Evolutionary conservation across 30 jellyfish, hydroid and myxozoan species (phyloP).

Genomic region (Haliclystus octoradiatus): DNA sequence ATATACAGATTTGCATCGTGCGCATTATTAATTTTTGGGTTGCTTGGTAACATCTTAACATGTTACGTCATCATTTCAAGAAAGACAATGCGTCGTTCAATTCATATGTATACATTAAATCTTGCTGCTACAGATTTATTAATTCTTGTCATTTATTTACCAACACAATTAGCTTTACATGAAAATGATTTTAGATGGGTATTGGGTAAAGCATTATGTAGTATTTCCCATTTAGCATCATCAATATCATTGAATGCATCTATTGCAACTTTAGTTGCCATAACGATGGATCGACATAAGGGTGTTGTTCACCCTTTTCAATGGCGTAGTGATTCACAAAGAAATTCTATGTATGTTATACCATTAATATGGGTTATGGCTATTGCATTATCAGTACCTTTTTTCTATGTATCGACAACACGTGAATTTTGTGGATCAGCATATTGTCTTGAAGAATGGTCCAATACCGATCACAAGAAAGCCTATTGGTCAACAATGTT

Average conservation of each 20-base stretch:
- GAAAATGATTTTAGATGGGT: conserved; percentile 70
- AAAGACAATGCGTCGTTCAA: conserved; percentile 72
- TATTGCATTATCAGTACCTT: conserved; percentile 44
- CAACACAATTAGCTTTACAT: conserved; percentile 66
- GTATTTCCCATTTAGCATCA: conserved; percentile 24
- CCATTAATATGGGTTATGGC: conserved; percentile 83
- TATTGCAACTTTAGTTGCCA: conserved; percentile 83
- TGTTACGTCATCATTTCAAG: conserved; percentile 64
- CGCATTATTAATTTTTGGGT: conserved; percentile 40
- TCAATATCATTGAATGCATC: conserved; percentile 67
- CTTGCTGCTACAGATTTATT: conserved; percentile 69
- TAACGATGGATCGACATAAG: conserved; percentile 83
- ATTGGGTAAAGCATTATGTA: conserved; percentile 77
- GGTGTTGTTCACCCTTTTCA: conserved; percentile 78
- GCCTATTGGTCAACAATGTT: conserved; percentile 74
- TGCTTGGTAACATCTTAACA: conserved; percentile 73
- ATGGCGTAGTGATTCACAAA: conserved; percentile 83
- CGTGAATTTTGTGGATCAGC: conserved; percentile 5
- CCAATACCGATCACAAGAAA: not conserved
- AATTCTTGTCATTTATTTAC: conserved; percentile 50
- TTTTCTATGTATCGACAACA: conserved; percentile 22
- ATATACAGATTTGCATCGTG: not conserved
- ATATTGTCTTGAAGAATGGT: conserved; percentile 70
- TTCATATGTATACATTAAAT: conserved; percentile 82
- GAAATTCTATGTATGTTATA: conserved; percentile 24